These are phyloP conservation scores for Anabacerthia variegaticeps DNA, from an alignment of 2,797 vertebrate genomes.

Conservation along the genomic window DNA sequence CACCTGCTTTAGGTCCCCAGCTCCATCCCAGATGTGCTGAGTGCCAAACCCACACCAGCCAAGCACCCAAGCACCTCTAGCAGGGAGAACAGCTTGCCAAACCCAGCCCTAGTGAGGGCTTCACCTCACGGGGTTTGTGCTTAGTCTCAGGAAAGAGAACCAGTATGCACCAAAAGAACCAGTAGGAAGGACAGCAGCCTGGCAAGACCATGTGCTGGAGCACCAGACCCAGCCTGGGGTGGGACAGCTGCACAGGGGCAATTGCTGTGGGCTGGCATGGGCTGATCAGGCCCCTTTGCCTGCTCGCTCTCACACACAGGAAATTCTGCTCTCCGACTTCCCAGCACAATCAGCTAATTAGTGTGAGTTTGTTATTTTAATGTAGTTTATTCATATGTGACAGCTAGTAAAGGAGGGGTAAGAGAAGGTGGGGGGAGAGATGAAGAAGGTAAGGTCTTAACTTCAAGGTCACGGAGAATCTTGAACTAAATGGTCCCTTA, in stretches of 20 bases:
- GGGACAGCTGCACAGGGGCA: not conserved
- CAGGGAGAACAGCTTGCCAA: not conserved
- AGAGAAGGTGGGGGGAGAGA: constrained; percentile 41
- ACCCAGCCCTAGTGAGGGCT: not conserved
- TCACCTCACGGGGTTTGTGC: not conserved
- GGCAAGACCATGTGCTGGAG: not conserved
- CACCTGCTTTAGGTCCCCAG: not conserved
- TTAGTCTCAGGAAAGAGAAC: not conserved
- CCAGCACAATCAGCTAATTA: constrained; percentile 72
- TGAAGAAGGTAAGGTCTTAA: constrained; percentile 60
- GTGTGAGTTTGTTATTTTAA: constrained; percentile 70
- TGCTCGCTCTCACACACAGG: constrained; percentile 1
- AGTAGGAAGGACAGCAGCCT: not conserved
- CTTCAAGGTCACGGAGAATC: constrained; percentile 55
- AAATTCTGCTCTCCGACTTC: constrained; percentile 67
- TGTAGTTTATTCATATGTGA: constrained; percentile 70
- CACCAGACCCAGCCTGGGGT: not conserved
- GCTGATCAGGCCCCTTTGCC: constrained; percentile 15
- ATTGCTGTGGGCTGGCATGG: not conserved
- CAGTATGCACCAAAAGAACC: not conserved
- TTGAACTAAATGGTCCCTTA: constrained; percentile 50
- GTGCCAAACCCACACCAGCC: not conserved
- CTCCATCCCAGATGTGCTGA: not conserved
- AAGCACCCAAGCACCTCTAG: not conserved
- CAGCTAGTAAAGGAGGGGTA: constrained; percentile 60